Evolutionary conservation across 2,888 invertebrate genomes (phyloP), one percentile per base, ranked within the genome.

Genomic region (Lymantria monacha): DNA sequence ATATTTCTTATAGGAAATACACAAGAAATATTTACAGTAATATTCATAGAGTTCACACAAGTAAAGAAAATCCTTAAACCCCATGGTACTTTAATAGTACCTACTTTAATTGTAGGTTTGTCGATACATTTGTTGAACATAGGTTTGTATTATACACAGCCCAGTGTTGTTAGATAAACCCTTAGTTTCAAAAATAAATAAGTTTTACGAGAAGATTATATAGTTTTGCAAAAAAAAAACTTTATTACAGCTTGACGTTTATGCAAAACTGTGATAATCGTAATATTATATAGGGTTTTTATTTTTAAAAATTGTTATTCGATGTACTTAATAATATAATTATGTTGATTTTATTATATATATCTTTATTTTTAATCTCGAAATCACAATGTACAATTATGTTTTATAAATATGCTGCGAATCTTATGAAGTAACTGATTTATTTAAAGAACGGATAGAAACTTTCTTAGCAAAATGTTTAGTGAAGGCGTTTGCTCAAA

Each of bases 291-390:
- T 14, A 10, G 30, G 8, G 38, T 15, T 45, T 53, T 59, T 55
- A n/a, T 42, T 61, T n/a, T 61, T 61, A 51, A 55, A 53, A 69
- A 68, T 70, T 72, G 70, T 73, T 67, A 66, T 67, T 70, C 66
- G 64, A 69, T 74, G 73, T 82, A 80, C 69, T 78, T 79, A 73
- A 72, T 80, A 71, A 72, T 80, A 51, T 76, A 80, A 74, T 81
- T 76, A 48, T 69, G 71, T 74, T 76, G 70, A 69, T 74, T 72
- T 70, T 65, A 62, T 72, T 64, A 30, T 50, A 12, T 46, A 30
- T 67, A 70, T 69, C 63, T 62, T 70, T 67, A 66, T 63, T 66
- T 36, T 69, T 69, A 66, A 51, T 73, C 65, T 76, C 76, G 70
- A 74, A 67, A 59, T 59, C 57, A 61, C 51, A 38, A 53, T 53